A percentile compares a stretch with the other conserved stretches of the same genome.
These are phyloP conservation scores for Monochamus alternatus DNA, from an alignment of 2,888 invertebrate species.

Conservation along the genomic window DNA sequence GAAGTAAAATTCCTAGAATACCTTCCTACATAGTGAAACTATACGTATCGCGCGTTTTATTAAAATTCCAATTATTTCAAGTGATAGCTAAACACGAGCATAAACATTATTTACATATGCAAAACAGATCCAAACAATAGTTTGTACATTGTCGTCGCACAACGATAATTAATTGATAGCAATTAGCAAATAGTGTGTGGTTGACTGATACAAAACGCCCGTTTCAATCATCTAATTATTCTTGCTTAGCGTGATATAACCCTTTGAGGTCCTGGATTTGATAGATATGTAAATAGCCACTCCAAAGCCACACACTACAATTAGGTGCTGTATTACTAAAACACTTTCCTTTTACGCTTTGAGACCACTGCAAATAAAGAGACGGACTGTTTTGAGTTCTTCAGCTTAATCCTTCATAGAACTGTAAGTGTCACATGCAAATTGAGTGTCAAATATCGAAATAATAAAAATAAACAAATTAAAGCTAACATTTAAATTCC, in stretches of 20 bases:
- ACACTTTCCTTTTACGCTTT: constrained; percentile 30
- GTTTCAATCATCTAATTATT: constrained; percentile 71
- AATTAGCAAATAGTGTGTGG: constrained; percentile 71
- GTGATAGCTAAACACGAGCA: constrained; percentile 27
- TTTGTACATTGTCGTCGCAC: constrained; percentile 64
- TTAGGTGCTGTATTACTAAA: constrained; percentile 61
- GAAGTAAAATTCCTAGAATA: not conserved
- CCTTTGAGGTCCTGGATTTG: constrained; percentile 69
- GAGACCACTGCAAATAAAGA: constrained; percentile 5
- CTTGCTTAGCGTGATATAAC: constrained; percentile 69
- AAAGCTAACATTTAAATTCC: no score
- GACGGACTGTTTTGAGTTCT: no score
- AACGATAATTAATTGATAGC: constrained; percentile 69
- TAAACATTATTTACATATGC: constrained; percentile 60
- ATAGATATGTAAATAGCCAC: constrained; percentile 69
- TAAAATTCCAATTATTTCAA: not conserved
- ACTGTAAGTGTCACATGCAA: no score
- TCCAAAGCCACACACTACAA: constrained; percentile 59
- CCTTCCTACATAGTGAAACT: not conserved
- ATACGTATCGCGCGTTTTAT: not conserved
- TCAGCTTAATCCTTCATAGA: no score
- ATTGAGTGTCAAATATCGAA: no score
- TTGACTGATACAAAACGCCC: constrained; percentile 72
- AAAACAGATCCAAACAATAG: constrained; percentile 64
- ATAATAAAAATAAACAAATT: no score